These are phyloP conservation scores for Antechinus flavipes DNA, from an alignment of 2,113 vertebrate genomes.

Conservation along the genomic window DNA sequence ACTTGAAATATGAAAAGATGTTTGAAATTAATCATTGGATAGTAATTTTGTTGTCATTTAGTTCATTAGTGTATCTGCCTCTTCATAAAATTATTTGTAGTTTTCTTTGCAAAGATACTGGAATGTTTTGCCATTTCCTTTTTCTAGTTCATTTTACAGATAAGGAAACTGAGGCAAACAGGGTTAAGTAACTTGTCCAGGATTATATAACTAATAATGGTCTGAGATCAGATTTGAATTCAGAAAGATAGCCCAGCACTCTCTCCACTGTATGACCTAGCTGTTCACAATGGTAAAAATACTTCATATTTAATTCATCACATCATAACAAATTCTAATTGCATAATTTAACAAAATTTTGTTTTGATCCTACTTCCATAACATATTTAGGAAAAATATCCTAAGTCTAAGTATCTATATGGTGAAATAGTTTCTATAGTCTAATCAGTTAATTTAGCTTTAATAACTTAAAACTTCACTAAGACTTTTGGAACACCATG, in stretches of 20 bases:
- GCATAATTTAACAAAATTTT: neutral
- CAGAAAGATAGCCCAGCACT: neutral
- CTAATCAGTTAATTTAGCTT: neutral
- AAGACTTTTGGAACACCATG: no score
- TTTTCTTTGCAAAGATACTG: neutral
- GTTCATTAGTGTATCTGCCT: neutral
- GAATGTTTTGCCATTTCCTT: neutral
- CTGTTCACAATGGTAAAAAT: neutral
- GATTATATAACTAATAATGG: neutral
- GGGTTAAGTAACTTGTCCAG: neutral
- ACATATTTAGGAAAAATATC: neutral
- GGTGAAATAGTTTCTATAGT: neutral
- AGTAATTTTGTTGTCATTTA: neutral
- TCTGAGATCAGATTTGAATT: neutral
- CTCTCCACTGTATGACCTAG: neutral
- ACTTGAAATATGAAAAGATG: neutral
- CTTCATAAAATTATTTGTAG: neutral
- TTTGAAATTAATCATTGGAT: neutral
- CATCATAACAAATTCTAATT: neutral
- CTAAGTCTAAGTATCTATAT: neutral
- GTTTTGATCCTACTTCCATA: slow-evolving; percentile 7
- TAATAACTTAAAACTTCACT: neutral
- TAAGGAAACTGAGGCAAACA: neutral
- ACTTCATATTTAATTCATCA: neutral
- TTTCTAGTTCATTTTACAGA: neutral